Conservation (phyloP, 2,797 vertebrate species). For the Manis javanica region DNA sequence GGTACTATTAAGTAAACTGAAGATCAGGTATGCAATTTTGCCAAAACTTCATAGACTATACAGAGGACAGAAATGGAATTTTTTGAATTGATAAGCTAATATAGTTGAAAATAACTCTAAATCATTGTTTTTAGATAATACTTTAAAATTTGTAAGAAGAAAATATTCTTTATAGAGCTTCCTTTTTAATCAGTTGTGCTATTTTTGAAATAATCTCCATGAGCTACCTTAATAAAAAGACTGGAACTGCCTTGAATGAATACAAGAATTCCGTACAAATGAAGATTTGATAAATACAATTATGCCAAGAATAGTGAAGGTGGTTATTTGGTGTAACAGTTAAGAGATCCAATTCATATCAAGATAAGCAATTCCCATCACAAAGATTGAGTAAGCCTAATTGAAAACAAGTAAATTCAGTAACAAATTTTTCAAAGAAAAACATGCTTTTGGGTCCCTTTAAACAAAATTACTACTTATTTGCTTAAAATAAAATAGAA, state of each 20-base stretch:
- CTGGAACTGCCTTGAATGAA: slow-evolving; percentile 3
- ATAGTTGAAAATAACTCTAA: background rate
- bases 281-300: background rate
- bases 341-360: background rate
- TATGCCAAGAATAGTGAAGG: background rate
- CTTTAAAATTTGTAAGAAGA: slow-evolving; percentile 22
- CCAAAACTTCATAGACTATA: background rate
- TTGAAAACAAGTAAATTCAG: background rate
- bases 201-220: slow-evolving; percentile 12
- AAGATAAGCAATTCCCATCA: background rate
- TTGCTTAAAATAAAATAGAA: background rate
- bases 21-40: background rate
- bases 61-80: background rate
- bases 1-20: background rate
- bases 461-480: background rate
- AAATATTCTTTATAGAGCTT: background rate
- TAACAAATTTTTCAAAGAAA: slow-evolving; percentile 19
- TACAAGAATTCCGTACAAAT: background rate
- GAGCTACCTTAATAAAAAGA: background rate
- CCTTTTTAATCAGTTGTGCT: background rate
- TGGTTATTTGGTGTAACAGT: background rate
- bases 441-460: background rate
- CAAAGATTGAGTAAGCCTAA: background rate
- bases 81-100: background rate
- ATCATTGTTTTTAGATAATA: background rate